These are phyloP conservation scores for Andrena chrysosceles DNA, from an alignment of 2,888 invertebrate genomes.

Conservation along the genomic window DNA sequence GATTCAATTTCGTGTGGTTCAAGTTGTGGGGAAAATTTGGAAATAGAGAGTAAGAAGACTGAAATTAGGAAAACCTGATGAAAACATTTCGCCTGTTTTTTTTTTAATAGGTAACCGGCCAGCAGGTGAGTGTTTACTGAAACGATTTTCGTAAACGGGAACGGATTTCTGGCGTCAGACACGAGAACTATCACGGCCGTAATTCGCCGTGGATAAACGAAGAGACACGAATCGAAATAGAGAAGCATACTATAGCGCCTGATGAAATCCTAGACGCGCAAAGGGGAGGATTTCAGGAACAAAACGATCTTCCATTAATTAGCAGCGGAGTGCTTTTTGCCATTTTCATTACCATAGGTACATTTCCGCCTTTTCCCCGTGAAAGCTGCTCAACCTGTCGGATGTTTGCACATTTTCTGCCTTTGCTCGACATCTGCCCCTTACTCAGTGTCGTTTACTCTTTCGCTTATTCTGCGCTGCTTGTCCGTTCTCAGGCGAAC, in stretches of 20 bases:
- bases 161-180: not conserved
- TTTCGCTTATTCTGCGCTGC: not conserved
- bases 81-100: not conserved
- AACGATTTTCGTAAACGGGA: not conserved
- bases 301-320: constrained; percentile 72
- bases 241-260: constrained; percentile 25
- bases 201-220: constrained; percentile 15
- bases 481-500: not conserved
- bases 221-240: constrained; percentile 50
- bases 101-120: not conserved
- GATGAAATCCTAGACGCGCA: constrained; percentile 60
- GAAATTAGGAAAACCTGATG: not conserved
- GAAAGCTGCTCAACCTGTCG: constrained; percentile 57
- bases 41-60: no score
- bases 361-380: constrained; percentile 49
- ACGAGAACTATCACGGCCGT: constrained; percentile 11
- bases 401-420: constrained; percentile 61
- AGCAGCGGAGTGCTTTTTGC: constrained; percentile 71
- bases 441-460: constrained; percentile 31
- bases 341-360: constrained; percentile 70
- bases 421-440: constrained; percentile 37
- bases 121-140: not conserved
- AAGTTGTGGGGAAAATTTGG: no score
- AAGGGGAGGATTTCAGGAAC: constrained; percentile 52
- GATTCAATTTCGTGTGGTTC: not conserved